These are phyloP conservation scores for Pogonognathellus flavescens DNA, from an alignment of 1,140 invertebrate species.

Conservation along the genomic window DNA sequence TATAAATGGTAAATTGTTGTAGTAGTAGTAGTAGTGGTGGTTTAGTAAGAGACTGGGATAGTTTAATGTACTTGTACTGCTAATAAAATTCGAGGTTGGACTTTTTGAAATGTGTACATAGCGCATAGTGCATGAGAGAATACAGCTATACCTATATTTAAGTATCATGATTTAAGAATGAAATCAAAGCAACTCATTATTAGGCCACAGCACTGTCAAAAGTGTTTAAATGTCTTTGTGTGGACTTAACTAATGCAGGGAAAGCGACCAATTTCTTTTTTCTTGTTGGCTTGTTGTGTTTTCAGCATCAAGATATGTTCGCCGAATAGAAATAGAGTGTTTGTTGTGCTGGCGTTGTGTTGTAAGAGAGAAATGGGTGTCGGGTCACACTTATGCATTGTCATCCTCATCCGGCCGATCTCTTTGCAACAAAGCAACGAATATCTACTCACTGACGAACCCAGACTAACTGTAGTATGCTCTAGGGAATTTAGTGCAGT, in stretches of 20 bases:
- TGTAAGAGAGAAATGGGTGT: slow-evolving; percentile 48
- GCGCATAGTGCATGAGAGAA: background rate
- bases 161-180: slow-evolving; percentile 6
- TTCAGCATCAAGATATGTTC: slow-evolving; percentile 15
- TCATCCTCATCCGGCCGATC: slow-evolving; percentile 40
- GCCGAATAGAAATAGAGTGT: slow-evolving; percentile 17
- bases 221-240: slow-evolving; percentile 48
- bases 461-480: background rate
- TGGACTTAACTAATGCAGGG: slow-evolving; percentile 49
- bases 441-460: no score
- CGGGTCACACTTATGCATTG: slow-evolving; percentile 53
- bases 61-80: no score
- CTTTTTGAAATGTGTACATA: background rate
- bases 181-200: slow-evolving; percentile 38
- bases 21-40: no score
- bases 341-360: background rate
- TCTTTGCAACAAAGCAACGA: background rate
- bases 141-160: background rate
- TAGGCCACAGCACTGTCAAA: slow-evolving; percentile 42
- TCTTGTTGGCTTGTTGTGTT: slow-evolving; percentile 4
- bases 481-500: background rate
- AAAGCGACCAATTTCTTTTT: slow-evolving; percentile 49
- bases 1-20: background rate
- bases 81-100: no score
- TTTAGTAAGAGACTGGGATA: no score